phyloP scores from a whole-genome alignment of 2,113 vertebrate genomes.

The Microcebus ravelobensis region DNA sequence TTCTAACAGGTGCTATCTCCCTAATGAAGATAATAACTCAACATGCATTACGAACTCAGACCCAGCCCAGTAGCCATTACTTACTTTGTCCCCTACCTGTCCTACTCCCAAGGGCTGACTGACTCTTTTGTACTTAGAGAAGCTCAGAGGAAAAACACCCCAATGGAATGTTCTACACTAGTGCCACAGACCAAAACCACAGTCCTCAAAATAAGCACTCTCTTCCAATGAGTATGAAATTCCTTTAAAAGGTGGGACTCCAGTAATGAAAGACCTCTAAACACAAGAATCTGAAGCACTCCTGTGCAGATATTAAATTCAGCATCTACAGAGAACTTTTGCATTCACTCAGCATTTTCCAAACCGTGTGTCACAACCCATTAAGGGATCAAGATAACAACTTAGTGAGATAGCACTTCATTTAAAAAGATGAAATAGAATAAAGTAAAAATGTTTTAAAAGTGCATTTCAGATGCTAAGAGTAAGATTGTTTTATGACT shows the following conservation, averaged over 20 bases:
- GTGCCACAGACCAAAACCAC: background rate
- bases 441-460: background rate
- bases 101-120: background rate
- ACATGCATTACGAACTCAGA: background rate
- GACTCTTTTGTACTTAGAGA: background rate
- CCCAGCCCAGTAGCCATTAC: too few relatives aligned
- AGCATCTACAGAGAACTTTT: background rate
- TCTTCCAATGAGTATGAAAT: constrained; percentile 20
- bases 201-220: background rate
- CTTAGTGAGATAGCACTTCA: background rate
- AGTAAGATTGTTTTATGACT: background rate
- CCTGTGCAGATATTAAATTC: background rate
- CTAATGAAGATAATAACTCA: background rate
- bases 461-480: background rate
- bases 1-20: background rate
- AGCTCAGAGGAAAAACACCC: background rate
- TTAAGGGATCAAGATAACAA: background rate
- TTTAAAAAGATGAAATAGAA: constrained; percentile 4
- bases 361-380: background rate
- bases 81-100: background rate
- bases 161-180: background rate
- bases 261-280: background rate
- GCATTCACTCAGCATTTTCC: background rate
- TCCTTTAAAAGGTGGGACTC: constrained; percentile 16
- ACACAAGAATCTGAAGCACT: background rate